Percentiles rank a stretch among this genome's conserved stretches.
phyloP scores from a whole-genome alignment of 2,113 vertebrate species.

The Aegotheles bennettii region DNA sequence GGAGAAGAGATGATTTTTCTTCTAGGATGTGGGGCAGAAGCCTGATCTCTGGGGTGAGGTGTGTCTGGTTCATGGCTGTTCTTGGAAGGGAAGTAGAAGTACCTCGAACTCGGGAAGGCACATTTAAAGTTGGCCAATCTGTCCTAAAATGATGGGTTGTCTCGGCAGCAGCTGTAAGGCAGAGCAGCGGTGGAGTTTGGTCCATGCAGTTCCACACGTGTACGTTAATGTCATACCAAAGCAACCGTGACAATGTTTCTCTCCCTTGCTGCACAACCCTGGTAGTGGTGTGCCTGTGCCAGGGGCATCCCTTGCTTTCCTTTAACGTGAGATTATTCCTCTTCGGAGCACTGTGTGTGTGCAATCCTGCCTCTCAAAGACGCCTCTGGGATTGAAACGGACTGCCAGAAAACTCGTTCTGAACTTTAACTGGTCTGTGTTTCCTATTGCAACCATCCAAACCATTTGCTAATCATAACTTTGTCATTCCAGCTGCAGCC shows the following conservation, averaged over 20 bases:
- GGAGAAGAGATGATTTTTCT: not conserved
- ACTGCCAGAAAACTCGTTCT: not conserved
- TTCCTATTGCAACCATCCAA: slow-evolving; percentile 21
- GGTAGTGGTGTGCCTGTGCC: rapidly evolving
- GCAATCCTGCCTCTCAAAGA: not conserved
- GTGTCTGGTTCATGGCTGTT: not conserved
- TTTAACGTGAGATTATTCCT: not conserved
- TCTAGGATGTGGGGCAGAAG: not conserved
- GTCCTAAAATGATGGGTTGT: rapidly evolving
- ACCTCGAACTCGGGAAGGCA: not conserved
- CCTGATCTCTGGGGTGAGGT: not conserved
- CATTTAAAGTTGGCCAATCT: rapidly evolving
- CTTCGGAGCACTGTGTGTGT: rapidly evolving
- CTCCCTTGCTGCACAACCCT: not conserved
- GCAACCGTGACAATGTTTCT: not conserved
- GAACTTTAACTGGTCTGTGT: slow-evolving; percentile 33
- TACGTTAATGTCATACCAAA: rapidly evolving
- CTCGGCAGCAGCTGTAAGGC: not conserved
- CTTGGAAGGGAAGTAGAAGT: not conserved
- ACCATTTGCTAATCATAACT: slow-evolving; percentile 57
- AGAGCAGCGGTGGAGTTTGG: rapidly evolving
- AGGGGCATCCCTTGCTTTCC: rapidly evolving
- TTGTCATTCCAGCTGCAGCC: slow-evolving; percentile 66
- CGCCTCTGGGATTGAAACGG: not conserved
- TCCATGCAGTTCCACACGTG: rapidly evolving